phyloP scores from a whole-genome alignment of 2,113 vertebrate species.

The Podocnemis expansa region DNA sequence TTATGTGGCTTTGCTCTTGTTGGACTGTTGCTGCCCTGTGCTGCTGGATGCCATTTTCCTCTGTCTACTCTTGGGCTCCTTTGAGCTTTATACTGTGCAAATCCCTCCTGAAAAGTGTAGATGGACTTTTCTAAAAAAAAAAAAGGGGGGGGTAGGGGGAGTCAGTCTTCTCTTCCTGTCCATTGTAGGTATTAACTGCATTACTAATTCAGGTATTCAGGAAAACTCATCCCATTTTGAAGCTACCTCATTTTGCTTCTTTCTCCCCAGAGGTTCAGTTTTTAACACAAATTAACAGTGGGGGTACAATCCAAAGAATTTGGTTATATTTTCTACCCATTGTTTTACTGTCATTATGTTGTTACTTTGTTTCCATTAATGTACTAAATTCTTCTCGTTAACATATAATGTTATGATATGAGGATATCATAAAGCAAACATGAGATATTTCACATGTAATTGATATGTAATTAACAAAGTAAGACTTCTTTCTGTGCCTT shows the following conservation, averaged over 20 bases:
- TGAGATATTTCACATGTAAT: not conserved
- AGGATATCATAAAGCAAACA: not conserved
- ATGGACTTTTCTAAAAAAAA: conserved; percentile 31
- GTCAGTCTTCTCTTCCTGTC: conserved; percentile 1
- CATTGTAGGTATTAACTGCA: conserved; percentile 1
- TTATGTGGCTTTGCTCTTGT: conserved; percentile 67
- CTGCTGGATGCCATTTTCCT: conserved; percentile 69
- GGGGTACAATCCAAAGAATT: conserved; percentile 28
- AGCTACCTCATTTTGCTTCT: not conserved
- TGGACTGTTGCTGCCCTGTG: conserved; percentile 69
- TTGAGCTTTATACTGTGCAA: conserved; percentile 37
- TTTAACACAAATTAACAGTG: not conserved
- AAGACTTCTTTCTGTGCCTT: not conserved
- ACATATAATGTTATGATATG: not conserved
- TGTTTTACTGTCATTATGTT: conserved; percentile 10
- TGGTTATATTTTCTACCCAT: not conserved
- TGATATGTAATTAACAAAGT: not conserved
- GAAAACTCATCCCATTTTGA: conserved; percentile 21
- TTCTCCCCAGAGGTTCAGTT: not conserved
- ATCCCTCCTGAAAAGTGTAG: conserved; percentile 62
- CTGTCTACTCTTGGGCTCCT: conserved; percentile 61
- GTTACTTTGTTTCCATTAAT: not conserved
- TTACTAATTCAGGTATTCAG: conserved; percentile 11
- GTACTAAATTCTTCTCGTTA: not conserved
- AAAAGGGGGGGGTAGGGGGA: too few species aligned